Evolutionary conservation across 1,140 invertebrate genomes (phyloP), one percentile per base, ranked within the genome.

Genomic region (Bombyx mandarina): DNA sequence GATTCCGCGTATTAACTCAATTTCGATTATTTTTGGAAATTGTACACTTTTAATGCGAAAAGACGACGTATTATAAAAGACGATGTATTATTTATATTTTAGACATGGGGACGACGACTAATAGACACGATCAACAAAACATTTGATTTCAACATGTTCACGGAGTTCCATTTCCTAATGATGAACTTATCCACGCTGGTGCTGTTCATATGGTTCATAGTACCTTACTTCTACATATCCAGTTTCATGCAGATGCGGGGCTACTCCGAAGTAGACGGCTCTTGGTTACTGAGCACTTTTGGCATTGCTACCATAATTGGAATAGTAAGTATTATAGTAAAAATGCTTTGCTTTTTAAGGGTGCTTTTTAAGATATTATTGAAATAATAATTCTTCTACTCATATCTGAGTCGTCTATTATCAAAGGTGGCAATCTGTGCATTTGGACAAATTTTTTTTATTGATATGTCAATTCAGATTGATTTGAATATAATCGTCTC

Each of bases 171-270:
- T 70, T 97, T 96, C 77, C 83, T 96, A 43, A 89, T 97, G 60
- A 94, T 97, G 86, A 94, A 94, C 52, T 62, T 97, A 1, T 94
- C 94, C 0, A 97, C 96, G 46, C 91, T 96, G 63, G 90, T 96
- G 48, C 88, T 97, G 43, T 97, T 96, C 80, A 94, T 93, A 63
- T 97, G 94, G 93, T 96, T 96, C 76, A 96, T 97, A 69, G 93
- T 96, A 56, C 95, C 95, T 47, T 97, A 97, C 87, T 94, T 97
- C 73, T 97, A 96, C 77, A 89, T 97, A 43, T 92, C 93, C 35
- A 93, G 95, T 48, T 91, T 92, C 70, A 89, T 93, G 83, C 88
- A 84, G 22, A 85, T 88, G 56, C 89, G 90, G 64, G 86, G 88
- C 1, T 93, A 94, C 68, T 86, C 90, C 1, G 91, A 94, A 58